Base-by-base conservation (phyloP, 1,140 invertebrate genomes). In the Eriocheir sinensis region DNA sequence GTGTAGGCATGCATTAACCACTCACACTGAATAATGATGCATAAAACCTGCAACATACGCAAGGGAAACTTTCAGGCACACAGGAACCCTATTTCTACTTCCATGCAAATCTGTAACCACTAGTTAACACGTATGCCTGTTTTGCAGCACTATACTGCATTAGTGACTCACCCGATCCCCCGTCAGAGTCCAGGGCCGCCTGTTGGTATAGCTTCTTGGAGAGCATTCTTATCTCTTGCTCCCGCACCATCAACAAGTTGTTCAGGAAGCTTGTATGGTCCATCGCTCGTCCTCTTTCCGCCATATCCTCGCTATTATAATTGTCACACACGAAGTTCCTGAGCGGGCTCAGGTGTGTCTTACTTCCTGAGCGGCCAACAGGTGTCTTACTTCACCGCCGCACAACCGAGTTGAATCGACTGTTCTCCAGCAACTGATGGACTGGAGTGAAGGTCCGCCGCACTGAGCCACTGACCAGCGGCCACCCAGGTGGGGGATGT, bases 191-290 rank as follows among this genome's bases (percentile, higher is more conserved):
- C 38, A 92, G 36, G 40, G 91, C 91, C 2, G 79, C 80, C 27
- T 92, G 91, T 17, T 92, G 79, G 40, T 92, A 80, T 12, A 92
- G 81, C 32, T 92, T 92, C 79, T 92, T 83, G 9, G 91, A 92
- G n/a, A 92, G 91, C 27, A 83, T 79, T 34, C 80, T 80, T 17
- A 92, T 81, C 17, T 92, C 91, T 34, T 92, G 91, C 32, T 92
- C 91, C 32, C 91, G n/a, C 40, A 92, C 12, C 79, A 92, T 32
- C 41, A 92, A 41, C 27, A 92, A 34, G 9, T 41, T 72, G 91
- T 92, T 92, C 2, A 92, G 36, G 80, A 92, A 92, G n/a, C 91
- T 92, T 3, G 83, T 40, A 30, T 85, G 80, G 15, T 44, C 91
- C 0, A 8, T 81, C 17, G 48, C n/a, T n/a, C 83, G 83, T 30